Percentiles rank a stretch among this genome's conserved stretches.
Conservation (phyloP, 2,113 vertebrate genomes). For the Amphiprion percula region DNA sequence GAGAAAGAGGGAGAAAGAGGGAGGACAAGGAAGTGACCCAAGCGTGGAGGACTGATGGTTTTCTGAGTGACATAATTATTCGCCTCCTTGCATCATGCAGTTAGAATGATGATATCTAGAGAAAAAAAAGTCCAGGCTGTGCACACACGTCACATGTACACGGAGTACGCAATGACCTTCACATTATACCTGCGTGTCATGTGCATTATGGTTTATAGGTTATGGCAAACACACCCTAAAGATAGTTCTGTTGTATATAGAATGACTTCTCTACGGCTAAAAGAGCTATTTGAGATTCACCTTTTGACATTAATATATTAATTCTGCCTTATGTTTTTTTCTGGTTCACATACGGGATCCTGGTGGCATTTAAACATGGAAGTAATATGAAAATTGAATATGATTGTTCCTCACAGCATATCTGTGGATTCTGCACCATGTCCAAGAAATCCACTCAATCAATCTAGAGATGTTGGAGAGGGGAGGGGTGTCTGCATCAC, state of each 20-base stretch:
- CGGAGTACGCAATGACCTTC: slow-evolving; percentile 74
- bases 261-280: slow-evolving; percentile 23
- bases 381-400: slow-evolving; percentile 69
- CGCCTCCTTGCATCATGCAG: slow-evolving; percentile 71
- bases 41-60: slow-evolving; percentile 81
- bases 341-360: slow-evolving; percentile 35
- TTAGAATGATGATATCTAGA: slow-evolving; percentile 78
- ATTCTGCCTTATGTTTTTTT: slow-evolving; percentile 31
- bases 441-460: slow-evolving; percentile 79
- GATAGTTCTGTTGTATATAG: slow-evolving; percentile 35
- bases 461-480: slow-evolving; percentile 72
- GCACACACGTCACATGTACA: slow-evolving; percentile 60
- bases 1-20: neutral
- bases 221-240: slow-evolving; percentile 66
- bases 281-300: slow-evolving; percentile 41
- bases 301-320: slow-evolving; percentile 54
- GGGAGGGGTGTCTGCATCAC: slow-evolving; percentile 72
- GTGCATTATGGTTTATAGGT: slow-evolving; percentile 73
- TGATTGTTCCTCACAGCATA: slow-evolving; percentile 58
- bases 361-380: slow-evolving; percentile 59
- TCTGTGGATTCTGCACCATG: slow-evolving; percentile 71
- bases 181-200: slow-evolving; percentile 67
- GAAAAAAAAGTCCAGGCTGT: slow-evolving; percentile 39
- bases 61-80: slow-evolving; percentile 83
- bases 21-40: slow-evolving; percentile 72